These are phyloP conservation scores for Rhagoletis zephyria DNA, from an alignment of 1,140 invertebrate genomes.

Conservation along the genomic window DNA sequence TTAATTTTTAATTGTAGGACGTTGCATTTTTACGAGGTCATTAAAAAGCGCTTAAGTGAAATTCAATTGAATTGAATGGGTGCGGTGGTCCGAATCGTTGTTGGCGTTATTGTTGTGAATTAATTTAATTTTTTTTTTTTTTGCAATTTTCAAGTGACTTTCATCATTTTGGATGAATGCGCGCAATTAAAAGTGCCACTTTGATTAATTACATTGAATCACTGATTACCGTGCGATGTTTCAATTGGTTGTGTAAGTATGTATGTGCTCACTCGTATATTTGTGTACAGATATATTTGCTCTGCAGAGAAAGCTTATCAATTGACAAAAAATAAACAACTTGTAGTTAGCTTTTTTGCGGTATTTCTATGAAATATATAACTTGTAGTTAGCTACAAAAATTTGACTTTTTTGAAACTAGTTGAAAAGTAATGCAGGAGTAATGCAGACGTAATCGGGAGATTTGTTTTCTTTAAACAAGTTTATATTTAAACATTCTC, in stretches of 20 bases:
- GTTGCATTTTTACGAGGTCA: conserved; percentile 49
- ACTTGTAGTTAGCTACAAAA: too few relatives aligned
- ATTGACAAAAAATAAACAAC: too few relatives aligned
- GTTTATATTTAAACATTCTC: too few relatives aligned
- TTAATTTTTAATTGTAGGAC: conserved; percentile 44
- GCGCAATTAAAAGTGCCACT: conserved; percentile 40
- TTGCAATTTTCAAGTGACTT: neutral
- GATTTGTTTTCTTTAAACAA: too few relatives aligned
- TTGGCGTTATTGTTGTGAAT: neutral
- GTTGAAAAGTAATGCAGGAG: too few relatives aligned
- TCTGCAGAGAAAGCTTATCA: too few relatives aligned
- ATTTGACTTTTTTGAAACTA: too few relatives aligned
- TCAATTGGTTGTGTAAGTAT: neutral
- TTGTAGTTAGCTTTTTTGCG: too few relatives aligned
- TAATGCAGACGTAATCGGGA: too few relatives aligned
- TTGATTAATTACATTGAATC: conserved; percentile 32
- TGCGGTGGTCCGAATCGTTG: neutral
- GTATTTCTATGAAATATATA: too few relatives aligned
- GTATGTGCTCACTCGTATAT: neutral
- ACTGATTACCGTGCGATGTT: conserved; percentile 20
- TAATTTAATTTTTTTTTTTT: neutral
- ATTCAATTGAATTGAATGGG: conserved; percentile 30
- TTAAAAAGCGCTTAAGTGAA: conserved; percentile 50
- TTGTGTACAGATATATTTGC: too few relatives aligned
- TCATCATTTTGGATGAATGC: conserved; percentile 23